A percentile compares a stretch with the other conserved stretches of the same genome.
phyloP scores from a whole-genome alignment of 2,797 vertebrate genomes.

The Oryzias sinensis region DNA sequence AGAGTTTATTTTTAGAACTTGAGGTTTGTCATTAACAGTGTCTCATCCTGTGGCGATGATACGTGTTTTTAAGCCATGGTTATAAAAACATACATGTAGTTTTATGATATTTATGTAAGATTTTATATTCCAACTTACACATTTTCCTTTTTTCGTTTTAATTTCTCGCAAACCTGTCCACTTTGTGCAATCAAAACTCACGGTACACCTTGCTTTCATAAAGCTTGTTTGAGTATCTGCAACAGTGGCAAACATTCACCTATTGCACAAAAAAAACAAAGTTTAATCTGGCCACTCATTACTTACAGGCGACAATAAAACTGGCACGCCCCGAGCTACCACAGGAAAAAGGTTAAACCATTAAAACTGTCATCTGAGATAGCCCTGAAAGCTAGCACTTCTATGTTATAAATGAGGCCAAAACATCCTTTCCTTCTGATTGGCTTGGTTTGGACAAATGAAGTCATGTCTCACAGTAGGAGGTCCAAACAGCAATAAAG shows the following conservation, averaged over 20 bases:
- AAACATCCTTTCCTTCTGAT: slow-evolving; percentile 57
- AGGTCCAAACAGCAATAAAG: slow-evolving; percentile 58
- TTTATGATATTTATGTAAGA: too few relatives aligned
- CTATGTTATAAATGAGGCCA: slow-evolving; percentile 48
- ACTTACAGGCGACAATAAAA: slow-evolving; percentile 65
- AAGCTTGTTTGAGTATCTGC: slow-evolving; percentile 15
- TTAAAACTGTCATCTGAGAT: slow-evolving; percentile 53
- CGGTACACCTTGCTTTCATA: slow-evolving; percentile 6
- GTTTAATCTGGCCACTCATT: slow-evolving; percentile 67
- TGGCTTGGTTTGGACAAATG: slow-evolving; percentile 49
- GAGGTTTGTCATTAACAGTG: slow-evolving; percentile 56
- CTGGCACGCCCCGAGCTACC: slow-evolving; percentile 50
- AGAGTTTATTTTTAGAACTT: slow-evolving; percentile 17
- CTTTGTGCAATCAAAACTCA: slow-evolving; percentile 10
- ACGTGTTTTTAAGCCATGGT: slow-evolving; percentile 6
- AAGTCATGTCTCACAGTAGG: slow-evolving; percentile 53
- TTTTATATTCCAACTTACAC: too few relatives aligned
- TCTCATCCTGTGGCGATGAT: slow-evolving; percentile 12
- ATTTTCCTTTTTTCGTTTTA: too few relatives aligned
- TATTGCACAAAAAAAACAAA: slow-evolving; percentile 57
- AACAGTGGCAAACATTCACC: slow-evolving; percentile 44
- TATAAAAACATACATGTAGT: slow-evolving; percentile 10
- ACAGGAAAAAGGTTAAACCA: slow-evolving; percentile 66
- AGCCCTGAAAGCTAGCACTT: slow-evolving; percentile 39
- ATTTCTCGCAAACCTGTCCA: neutral